phyloP scores from a whole-genome alignment of 2,888 invertebrate species.

The Scaeva pyrastri region DNA sequence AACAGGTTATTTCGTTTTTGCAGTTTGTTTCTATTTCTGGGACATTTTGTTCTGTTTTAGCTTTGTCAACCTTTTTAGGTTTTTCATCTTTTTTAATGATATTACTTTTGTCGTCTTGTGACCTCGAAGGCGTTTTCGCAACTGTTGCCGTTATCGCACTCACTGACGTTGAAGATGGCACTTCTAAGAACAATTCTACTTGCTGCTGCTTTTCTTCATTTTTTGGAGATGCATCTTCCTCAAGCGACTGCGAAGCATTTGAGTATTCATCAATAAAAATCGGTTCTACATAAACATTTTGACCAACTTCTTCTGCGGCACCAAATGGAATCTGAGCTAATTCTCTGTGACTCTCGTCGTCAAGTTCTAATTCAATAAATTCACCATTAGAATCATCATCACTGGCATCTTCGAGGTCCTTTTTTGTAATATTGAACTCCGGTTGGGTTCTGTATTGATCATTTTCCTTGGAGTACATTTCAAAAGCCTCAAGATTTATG shows the following conservation, averaged over 20 bases:
- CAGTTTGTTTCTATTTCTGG: background rate
- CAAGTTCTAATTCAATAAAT: conserved; percentile 74
- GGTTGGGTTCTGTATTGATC: conserved; percentile 62
- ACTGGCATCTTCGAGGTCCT: conserved; percentile 74
- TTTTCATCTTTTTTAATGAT: background rate
- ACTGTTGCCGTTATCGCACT: background rate
- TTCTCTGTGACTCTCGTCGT: conserved; percentile 37
- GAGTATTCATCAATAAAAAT: conserved; percentile 49
- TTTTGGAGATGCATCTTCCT: background rate
- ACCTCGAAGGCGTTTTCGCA: background rate
- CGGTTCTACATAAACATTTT: conserved; percentile 37
- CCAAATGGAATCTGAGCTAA: conserved; percentile 21
- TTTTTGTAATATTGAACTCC: conserved; percentile 77
- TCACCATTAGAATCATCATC: conserved; percentile 73
- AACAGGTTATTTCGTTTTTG: background rate
- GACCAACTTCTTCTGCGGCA: conserved; percentile 37
- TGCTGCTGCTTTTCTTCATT: background rate
- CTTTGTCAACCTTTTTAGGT: background rate
- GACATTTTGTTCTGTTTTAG: background rate
- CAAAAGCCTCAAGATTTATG: conserved; percentile 46
- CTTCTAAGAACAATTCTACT: conserved; percentile 31
- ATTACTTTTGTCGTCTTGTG: background rate
- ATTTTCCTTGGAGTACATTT: conserved; percentile 23
- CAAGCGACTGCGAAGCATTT: background rate
- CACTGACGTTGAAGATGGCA: background rate